These are phyloP conservation scores for Zaprionus taronus DNA, from an alignment of 1,140 invertebrate species.

Conservation along the genomic window DNA sequence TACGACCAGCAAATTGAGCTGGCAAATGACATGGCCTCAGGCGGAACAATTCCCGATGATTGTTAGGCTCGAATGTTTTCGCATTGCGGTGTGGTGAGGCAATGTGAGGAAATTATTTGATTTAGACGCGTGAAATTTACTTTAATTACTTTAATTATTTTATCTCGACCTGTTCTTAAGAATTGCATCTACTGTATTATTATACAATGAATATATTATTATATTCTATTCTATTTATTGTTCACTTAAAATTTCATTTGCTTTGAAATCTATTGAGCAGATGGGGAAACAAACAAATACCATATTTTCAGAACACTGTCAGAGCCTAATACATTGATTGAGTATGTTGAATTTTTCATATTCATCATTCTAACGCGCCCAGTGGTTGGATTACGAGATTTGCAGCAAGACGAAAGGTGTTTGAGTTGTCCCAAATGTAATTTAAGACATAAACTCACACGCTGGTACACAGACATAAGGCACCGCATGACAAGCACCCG, in stretches of 20 bases:
- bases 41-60: slow-evolving; percentile 5
- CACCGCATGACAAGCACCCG: slow-evolving; percentile 12
- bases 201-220: no score
- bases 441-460: slow-evolving; percentile 35
- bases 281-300: slow-evolving; percentile 3
- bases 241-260: background rate
- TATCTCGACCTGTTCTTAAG: no score
- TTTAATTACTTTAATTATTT: no score
- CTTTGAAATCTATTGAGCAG: background rate
- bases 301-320: slow-evolving; percentile 28
- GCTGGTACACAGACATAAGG: slow-evolving; percentile 18
- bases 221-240: no score
- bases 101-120: slow-evolving; percentile 1
- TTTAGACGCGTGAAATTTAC: background rate
- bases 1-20: slow-evolving; percentile 34
- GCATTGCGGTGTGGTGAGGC: background rate
- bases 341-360: slow-evolving; percentile 37
- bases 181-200: no score
- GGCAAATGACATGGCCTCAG: slow-evolving; percentile 15
- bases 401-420: slow-evolving; percentile 13
- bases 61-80: background rate
- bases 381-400: slow-evolving; percentile 2
- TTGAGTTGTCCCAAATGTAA: slow-evolving; percentile 51
- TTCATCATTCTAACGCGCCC: slow-evolving; percentile 39
- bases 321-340: slow-evolving; percentile 52